Conservation (phyloP, 1,140 invertebrate species). For the Temnothorax longispinosus region DNA sequence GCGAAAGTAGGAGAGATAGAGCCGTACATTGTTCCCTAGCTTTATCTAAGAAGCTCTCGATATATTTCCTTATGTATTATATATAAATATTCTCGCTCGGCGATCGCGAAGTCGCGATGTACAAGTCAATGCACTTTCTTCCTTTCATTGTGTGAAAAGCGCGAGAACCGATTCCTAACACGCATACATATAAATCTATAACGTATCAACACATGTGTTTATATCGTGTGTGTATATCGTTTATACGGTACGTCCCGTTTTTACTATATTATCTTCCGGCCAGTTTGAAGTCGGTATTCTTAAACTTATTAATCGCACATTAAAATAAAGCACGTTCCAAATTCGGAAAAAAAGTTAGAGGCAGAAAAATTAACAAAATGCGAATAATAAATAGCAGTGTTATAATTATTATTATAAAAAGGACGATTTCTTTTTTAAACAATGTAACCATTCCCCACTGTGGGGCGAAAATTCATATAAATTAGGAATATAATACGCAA, state of each 20-base stretch:
- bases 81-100: not conserved
- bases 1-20: not conserved
- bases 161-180: slow-evolving; percentile 35
- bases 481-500: not conserved
- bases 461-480: not conserved
- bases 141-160: slow-evolving; percentile 8
- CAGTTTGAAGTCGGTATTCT: not conserved
- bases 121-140: not conserved
- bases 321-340: not conserved
- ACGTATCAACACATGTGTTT: slow-evolving; percentile 29
- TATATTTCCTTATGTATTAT: slow-evolving; percentile 19
- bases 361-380: not conserved
- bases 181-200: slow-evolving; percentile 40
- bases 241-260: slow-evolving; percentile 1
- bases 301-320: not conserved
- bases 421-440: not conserved
- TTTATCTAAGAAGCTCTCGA: slow-evolving; percentile 37
- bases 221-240: slow-evolving; percentile 3
- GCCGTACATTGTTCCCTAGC: slow-evolving; percentile 7
- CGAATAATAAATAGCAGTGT: not conserved
- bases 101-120: slow-evolving; percentile 4
- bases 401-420: not conserved
- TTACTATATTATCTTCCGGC: slow-evolving; percentile 13
- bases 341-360: not conserved
- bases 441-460: too few species aligned